Evolutionary conservation across 2,888 invertebrate genomes (phyloP).

Genomic region (Stenchaetothrips biformis): DNA sequence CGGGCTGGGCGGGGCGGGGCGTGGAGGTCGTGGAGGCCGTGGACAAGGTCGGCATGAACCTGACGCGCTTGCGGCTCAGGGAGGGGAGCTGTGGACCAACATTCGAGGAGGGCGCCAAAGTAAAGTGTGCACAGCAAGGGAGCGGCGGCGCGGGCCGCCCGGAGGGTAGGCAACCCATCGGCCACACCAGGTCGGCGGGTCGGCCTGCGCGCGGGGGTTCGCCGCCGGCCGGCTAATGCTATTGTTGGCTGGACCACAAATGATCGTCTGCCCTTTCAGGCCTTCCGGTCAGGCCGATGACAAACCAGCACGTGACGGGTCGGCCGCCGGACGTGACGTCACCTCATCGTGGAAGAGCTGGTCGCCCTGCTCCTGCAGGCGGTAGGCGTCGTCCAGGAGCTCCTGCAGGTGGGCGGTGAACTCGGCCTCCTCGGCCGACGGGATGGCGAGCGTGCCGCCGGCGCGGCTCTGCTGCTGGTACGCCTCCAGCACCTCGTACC

Average conservation of each 20-base stretch:
- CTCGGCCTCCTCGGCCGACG: conserved; percentile 78
- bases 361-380: conserved; percentile 67
- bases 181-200: neutral
- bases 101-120: neutral
- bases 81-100: neutral
- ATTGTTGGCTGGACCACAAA: too few relatives aligned
- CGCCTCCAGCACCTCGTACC: conserved; percentile 89
- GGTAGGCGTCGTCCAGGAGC: conserved; percentile 55
- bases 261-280: too few relatives aligned
- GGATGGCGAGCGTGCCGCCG: conserved; percentile 53
- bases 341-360: conserved; percentile 74
- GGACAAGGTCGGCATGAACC: neutral
- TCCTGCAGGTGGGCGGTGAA: conserved; percentile 77
- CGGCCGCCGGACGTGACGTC: neutral
- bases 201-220: neutral
- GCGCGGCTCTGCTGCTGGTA: conserved; percentile 58
- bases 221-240: neutral
- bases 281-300: too few relatives aligned
- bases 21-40: neutral
- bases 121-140: too few relatives aligned
- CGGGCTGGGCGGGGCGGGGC: neutral
- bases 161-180: neutral
- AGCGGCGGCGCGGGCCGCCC: neutral
- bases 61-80: neutral
- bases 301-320: too few relatives aligned